phyloP scores from a whole-genome alignment of 2,797 vertebrate genomes.

The Tiaroga cobitis region DNA sequence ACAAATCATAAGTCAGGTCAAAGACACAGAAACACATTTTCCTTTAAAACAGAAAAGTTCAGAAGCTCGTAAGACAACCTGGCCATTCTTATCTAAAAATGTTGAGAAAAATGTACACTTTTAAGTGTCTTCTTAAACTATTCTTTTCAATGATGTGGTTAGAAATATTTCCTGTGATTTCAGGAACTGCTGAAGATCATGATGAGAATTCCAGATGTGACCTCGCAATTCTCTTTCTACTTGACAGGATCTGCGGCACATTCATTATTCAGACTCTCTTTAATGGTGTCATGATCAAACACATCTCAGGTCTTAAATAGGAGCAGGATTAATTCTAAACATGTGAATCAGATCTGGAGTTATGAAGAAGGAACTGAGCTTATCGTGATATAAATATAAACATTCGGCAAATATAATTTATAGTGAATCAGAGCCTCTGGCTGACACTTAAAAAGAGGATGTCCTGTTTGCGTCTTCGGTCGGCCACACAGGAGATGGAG shows the following conservation, averaged over 20 bases:
- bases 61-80: background rate
- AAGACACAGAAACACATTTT: slow-evolving; percentile 8
- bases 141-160: slow-evolving; percentile 59
- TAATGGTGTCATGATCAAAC: slow-evolving; percentile 13
- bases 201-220: slow-evolving; percentile 66
- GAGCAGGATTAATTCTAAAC: slow-evolving; percentile 14
- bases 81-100: background rate
- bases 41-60: slow-evolving; percentile 22
- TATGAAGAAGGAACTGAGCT: slow-evolving; percentile 43
- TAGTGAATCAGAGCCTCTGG: slow-evolving; percentile 61
- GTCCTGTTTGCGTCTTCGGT: slow-evolving; percentile 75
- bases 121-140: slow-evolving; percentile 7
- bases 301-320: background rate
- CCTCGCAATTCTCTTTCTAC: slow-evolving; percentile 50
- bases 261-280: slow-evolving; percentile 31
- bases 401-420: slow-evolving; percentile 55
- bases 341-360: slow-evolving; percentile 18
- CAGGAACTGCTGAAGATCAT: slow-evolving; percentile 62
- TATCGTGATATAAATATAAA: slow-evolving; percentile 57
- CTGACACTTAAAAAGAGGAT: slow-evolving; percentile 60
- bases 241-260: slow-evolving; percentile 14
- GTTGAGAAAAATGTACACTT: background rate
- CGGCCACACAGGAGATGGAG: slow-evolving; percentile 61
- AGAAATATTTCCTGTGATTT: slow-evolving; percentile 58
- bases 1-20: slow-evolving; percentile 18